Evolutionary conservation across 2,797 vertebrate species (phyloP), one percentile per base, ranked within the genome.

Genomic region (Borostomias antarcticus): DNA sequence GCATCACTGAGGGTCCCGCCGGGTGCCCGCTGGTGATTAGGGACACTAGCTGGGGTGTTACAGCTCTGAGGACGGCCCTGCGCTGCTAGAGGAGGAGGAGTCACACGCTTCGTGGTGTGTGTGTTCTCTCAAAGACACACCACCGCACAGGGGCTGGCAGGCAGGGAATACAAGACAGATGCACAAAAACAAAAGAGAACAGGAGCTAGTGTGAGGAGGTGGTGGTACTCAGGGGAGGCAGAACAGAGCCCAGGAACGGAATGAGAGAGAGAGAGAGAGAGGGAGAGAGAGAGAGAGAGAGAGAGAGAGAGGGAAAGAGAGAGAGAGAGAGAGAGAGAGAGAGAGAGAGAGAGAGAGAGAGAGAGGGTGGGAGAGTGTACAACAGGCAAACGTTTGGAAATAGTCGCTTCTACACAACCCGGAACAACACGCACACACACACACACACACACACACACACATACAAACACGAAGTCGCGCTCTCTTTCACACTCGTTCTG

Each of bases 1-100:
- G 73, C 73, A 80, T 81, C 57, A 73, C 45, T 3, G 3, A 45
- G 10, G 58, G 40, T 62, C 74, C 68, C 58, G 65, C 25, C 3
- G 64, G 10, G 26, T 25, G 51, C 58, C 17, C 32, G 17, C 50
- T 43, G 54, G 50, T 45, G 64, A 26, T 54, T 33, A 53, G 56
- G 63, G 58, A n/a, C 43, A 70, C 29, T 64, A 57, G 40, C 32
- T 32, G n/a, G n/a, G n/a, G n/a, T n/a, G n/a, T n/a, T n/a, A n/a
- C n/a, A 40, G 53, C 0, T 1, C 43, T 59, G 15, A 68, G 57
- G 58, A 58, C 28, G 21, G 48, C 48, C 8, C 32, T 58, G 11
- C 35, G 30, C 19, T 58, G 35, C 56, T n/a, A 23, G 30, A 58
- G 19, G n/a, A 13, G 23, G 56, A 58, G 25, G 3, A 45, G 47